Percentiles rank a stretch among this genome's conserved stretches.
phyloP scores from a whole-genome alignment of 2,888 invertebrate genomes.

The Mesorhabditis spiculigera region DNA sequence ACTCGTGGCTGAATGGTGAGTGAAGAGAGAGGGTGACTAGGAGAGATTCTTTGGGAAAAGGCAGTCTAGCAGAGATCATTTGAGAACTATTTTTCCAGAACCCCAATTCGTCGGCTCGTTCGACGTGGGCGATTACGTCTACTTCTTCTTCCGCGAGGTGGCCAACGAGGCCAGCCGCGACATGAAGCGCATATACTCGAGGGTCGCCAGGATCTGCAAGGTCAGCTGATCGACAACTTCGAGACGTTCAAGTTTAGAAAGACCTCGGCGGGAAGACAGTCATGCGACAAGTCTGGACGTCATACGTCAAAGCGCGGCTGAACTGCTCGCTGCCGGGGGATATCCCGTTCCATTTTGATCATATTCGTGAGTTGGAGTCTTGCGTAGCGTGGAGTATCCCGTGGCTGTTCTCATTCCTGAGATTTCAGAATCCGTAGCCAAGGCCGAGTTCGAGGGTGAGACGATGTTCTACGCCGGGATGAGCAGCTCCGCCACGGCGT shows the following conservation, averaged over 20 bases:
- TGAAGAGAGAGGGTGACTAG: not conserved
- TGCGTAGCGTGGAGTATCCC: not conserved
- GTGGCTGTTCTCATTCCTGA: not conserved
- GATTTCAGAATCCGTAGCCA: slow-evolving; percentile 41
- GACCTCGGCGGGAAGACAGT: slow-evolving; percentile 54
- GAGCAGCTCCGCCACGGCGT: slow-evolving; percentile 88
- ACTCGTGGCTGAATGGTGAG: slow-evolving; percentile 93
- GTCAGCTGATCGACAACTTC: slow-evolving; percentile 27
- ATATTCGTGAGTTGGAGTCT: slow-evolving; percentile 72
- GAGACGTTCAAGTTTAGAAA: slow-evolving; percentile 32
- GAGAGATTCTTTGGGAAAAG: no score
- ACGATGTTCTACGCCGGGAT: slow-evolving; percentile 80
- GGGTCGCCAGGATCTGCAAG: slow-evolving; percentile 94
- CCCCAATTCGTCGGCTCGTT: slow-evolving; percentile 89
- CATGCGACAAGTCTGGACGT: slow-evolving; percentile 71
- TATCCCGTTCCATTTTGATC: slow-evolving; percentile 92
- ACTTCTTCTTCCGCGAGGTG: slow-evolving; percentile 84
- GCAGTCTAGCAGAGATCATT: no score
- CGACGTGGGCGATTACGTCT: slow-evolving; percentile 78
- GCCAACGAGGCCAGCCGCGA: slow-evolving; percentile 90
- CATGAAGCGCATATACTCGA: slow-evolving; percentile 89
- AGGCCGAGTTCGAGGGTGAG: slow-evolving; percentile 40
- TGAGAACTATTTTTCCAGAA: no score
- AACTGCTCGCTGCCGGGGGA: slow-evolving; percentile 92
- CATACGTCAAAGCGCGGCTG: slow-evolving; percentile 85